Evolutionary conservation across 2,113 vertebrate species (phyloP).

Genomic region (Oryzias javanicus): DNA sequence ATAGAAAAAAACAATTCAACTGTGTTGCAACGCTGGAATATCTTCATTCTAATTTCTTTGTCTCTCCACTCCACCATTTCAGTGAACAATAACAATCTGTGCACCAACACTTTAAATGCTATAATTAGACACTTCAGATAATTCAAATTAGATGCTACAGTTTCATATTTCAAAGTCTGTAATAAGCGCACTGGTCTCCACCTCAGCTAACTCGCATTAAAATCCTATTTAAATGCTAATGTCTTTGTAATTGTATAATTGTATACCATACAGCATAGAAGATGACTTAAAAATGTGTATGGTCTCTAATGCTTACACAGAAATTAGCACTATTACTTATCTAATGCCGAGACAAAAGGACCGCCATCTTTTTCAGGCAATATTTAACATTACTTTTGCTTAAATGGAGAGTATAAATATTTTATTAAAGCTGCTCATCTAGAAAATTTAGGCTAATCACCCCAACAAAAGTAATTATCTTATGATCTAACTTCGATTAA

Average conservation of each 20-base stretch:
- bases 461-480: constrained; percentile 5
- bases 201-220: constrained; percentile 11
- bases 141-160: not conserved
- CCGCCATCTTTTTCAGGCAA: not conserved
- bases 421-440: not conserved
- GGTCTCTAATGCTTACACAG: too few species aligned
- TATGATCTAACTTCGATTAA: not conserved
- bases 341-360: not conserved
- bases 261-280: not conserved
- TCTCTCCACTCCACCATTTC: constrained; percentile 2
- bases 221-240: constrained; percentile 30
- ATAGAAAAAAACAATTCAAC: not conserved
- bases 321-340: not conserved
- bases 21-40: not conserved
- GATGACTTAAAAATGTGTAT: too few species aligned
- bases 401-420: constrained; percentile 6
- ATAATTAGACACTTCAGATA: constrained; percentile 8
- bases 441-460: not conserved
- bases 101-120: not conserved
- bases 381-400: constrained; percentile 2
- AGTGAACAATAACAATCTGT: constrained; percentile 6
- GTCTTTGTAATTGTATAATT: constrained; percentile 11
- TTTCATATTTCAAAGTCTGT: constrained; percentile 5
- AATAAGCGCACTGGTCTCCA: constrained; percentile 12
- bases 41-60: constrained; percentile 4